Conservation (phyloP, 1,140 invertebrate species). For the Platorchestia sp. region DNA sequence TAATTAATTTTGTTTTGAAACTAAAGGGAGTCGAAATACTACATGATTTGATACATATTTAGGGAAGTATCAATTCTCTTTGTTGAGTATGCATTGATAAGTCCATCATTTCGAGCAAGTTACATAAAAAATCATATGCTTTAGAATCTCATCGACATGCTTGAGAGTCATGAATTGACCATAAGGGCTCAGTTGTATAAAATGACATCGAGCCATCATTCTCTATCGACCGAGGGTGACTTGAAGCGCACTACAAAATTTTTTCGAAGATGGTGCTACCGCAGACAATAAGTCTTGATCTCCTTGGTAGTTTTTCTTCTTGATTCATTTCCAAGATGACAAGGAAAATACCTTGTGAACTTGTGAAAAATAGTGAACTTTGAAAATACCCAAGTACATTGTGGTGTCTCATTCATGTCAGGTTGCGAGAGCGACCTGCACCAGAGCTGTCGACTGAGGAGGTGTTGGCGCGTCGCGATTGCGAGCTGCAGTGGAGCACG, state of each 20-base stretch:
- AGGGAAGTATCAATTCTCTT: neutral
- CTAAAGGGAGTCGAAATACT: neutral
- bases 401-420: neutral
- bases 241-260: neutral
- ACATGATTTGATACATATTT: neutral
- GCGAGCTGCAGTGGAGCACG: constrained; percentile 81
- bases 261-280: no score
- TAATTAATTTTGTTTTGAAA: neutral
- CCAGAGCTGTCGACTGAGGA: constrained; percentile 41
- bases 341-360: no score
- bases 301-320: no score
- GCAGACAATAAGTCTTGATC: no score
- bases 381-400: no score
- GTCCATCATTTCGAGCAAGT: neutral
- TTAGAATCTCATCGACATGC: neutral
- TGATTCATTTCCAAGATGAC: no score
- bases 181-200: neutral
- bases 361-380: no score
- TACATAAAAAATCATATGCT: neutral
- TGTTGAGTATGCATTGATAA: neutral
- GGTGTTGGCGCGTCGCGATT: constrained; percentile 73
- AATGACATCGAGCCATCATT: neutral
- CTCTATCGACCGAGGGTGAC: neutral
- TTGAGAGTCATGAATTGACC: neutral
- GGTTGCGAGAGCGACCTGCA: constrained; percentile 58